Evolutionary conservation across 1,140 invertebrate genomes (phyloP).

Genomic region (Heliothis subflexa): DNA sequence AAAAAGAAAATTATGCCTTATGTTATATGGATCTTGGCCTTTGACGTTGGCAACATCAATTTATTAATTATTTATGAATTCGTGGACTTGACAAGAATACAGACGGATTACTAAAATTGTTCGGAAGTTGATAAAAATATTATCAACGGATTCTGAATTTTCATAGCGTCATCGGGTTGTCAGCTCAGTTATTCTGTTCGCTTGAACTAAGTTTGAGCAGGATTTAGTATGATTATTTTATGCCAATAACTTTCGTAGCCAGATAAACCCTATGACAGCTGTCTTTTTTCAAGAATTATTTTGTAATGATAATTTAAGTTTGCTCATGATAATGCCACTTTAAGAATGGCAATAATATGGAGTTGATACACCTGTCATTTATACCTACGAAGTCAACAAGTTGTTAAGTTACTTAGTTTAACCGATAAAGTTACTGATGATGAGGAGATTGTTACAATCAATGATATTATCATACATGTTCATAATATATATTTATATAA

Average conservation of each 20-base stretch:
- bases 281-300: too few relatives aligned
- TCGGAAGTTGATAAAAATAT: constrained; percentile 30
- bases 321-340: too few relatives aligned
- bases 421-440: constrained; percentile 5
- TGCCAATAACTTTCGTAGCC: too few relatives aligned
- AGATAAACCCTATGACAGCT: too few relatives aligned
- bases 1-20: constrained; percentile 30
- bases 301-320: too few relatives aligned
- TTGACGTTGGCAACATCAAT: constrained; percentile 39
- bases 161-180: not conserved
- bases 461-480: constrained; percentile 2
- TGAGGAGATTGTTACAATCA: constrained; percentile 25
- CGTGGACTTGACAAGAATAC: constrained; percentile 29
- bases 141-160: not conserved
- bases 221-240: too few relatives aligned
- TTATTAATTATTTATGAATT: constrained; percentile 46
- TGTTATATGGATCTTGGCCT: constrained; percentile 38
- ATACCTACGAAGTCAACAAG: not conserved
- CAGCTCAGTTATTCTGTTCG: not conserved
- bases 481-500: constrained; percentile 14
- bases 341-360: too few relatives aligned
- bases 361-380: not conserved
- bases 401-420: not conserved
- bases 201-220: too few relatives aligned
- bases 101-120: constrained; percentile 13